Conservation (phyloP, 2,888 invertebrate species). For the Strigamia maritima region DNA sequence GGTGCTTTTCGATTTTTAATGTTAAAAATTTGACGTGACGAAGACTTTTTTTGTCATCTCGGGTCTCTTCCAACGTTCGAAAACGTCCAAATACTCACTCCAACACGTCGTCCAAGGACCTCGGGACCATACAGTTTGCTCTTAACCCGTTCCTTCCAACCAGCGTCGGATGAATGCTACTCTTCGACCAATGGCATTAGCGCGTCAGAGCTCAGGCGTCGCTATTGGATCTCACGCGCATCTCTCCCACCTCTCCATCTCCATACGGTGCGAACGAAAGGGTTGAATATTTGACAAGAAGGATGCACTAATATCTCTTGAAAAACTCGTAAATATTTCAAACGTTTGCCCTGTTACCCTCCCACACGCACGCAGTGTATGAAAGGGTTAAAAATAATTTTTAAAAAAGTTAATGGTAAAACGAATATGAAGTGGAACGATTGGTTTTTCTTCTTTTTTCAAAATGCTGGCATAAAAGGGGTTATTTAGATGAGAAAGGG, state of each 20-base stretch:
- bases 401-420: neutral
- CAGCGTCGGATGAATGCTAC: neutral
- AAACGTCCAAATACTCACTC: neutral
- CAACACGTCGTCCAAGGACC: neutral
- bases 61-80: neutral
- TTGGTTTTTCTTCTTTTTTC: neutral
- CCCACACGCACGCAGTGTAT: neutral
- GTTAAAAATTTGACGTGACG: neutral
- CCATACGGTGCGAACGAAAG: neutral
- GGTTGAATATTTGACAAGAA: constrained; percentile 10
- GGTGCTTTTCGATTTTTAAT: neutral
- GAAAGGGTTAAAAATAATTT: neutral
- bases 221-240: constrained; percentile 5
- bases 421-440: neutral
- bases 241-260: constrained; percentile 5
- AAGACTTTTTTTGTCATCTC: neutral
- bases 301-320: neutral
- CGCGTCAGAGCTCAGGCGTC: constrained; percentile 15
- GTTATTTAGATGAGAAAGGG: neutral
- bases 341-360: neutral
- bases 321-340: constrained; percentile 4
- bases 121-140: neutral
- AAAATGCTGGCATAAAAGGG: neutral
- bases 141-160: constrained; percentile 10
- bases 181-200: constrained; percentile 15